Evolutionary conservation across 2,113 vertebrate species (phyloP).

Genomic region (Rousettus leschenaultii): DNA sequence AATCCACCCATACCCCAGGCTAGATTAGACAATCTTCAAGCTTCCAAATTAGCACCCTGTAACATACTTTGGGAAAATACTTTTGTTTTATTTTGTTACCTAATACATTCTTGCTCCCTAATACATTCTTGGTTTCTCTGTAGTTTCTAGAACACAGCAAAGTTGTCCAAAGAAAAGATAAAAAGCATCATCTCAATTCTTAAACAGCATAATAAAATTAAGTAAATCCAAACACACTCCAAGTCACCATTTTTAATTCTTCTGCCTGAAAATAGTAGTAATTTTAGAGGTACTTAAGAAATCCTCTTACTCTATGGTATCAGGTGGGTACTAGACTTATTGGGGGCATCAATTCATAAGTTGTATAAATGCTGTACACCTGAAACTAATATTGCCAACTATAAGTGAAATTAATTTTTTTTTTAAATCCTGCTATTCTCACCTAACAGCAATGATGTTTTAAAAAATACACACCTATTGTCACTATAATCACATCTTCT

Average conservation of each 20-base stretch:
- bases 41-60: not conserved
- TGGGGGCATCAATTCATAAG: no score
- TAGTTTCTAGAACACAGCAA: not conserved
- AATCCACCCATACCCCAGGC: not conserved
- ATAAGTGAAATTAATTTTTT: no score
- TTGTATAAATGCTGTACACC: no score
- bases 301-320: not conserved
- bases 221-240: not conserved
- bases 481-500: constrained; percentile 1
- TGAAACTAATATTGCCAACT: no score
- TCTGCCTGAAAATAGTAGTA: not conserved
- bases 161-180: not conserved
- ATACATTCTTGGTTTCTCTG: not conserved
- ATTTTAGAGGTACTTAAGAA: not conserved
- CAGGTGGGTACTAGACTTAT: no score
- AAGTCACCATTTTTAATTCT: not conserved
- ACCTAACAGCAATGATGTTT: not conserved
- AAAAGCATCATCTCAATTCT: not conserved
- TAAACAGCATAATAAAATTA: not conserved
- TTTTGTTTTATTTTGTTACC: constrained; percentile 11
- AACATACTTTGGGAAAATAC: not conserved
- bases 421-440: not conserved
- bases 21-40: not conserved
- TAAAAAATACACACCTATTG: not conserved
- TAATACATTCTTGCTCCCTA: not conserved